Evolutionary conservation across 2,888 invertebrate genomes (phyloP).

Genomic region (Watsonalla binaria): DNA sequence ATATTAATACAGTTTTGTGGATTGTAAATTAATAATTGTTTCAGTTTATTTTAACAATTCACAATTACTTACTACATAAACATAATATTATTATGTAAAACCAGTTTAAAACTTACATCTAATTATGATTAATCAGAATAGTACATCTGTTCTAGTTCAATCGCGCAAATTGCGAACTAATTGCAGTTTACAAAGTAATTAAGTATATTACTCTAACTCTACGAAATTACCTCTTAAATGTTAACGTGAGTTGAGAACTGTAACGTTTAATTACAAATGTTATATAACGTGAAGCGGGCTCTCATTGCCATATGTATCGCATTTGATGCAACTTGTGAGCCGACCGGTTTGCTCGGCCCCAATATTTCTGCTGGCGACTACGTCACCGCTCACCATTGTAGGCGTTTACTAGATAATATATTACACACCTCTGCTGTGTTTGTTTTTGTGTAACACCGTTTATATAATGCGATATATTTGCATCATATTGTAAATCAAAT

Average conservation of each 20-base stretch:
- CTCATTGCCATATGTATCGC: constrained; percentile 46
- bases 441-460: not conserved
- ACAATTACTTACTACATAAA: too few relatives aligned
- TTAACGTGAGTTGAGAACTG: constrained; percentile 5
- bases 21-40: too few relatives aligned
- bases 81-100: too few relatives aligned
- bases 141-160: not conserved
- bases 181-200: not conserved
- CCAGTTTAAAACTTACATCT: too few relatives aligned
- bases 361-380: constrained; percentile 41
- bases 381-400: constrained; percentile 36
- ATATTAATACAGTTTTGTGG: too few relatives aligned
- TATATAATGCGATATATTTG: not conserved
- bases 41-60: too few relatives aligned
- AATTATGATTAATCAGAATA: not conserved
- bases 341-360: constrained; percentile 60
- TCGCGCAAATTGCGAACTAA: not conserved
- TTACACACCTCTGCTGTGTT: not conserved
- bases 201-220: not conserved
- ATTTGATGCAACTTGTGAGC: constrained; percentile 59
- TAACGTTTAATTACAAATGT: constrained; percentile 24
- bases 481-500: not conserved
- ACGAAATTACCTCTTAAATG: constrained; percentile 8
- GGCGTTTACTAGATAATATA: constrained; percentile 29
- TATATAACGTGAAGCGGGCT: constrained; percentile 41